Percentiles rank a stretch among this genome's conserved stretches.
These are phyloP conservation scores for Paramormyrops hopkinsi DNA, from an alignment of 2,797 vertebrate genomes.

Conservation along the genomic window DNA sequence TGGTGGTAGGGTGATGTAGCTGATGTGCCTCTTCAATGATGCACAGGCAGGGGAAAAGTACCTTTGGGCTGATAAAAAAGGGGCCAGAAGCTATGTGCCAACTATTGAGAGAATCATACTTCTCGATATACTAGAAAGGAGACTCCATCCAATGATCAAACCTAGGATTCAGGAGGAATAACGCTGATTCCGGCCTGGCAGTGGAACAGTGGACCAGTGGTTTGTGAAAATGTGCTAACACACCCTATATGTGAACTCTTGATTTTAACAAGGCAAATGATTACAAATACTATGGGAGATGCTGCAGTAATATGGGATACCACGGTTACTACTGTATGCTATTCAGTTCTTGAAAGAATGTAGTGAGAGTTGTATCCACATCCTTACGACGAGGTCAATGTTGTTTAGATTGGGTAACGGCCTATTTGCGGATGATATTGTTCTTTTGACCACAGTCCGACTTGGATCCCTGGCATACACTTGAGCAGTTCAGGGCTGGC, in stretches of 20 bases:
- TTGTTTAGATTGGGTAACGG: background rate
- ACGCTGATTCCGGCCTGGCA: background rate
- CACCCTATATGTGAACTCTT: background rate
- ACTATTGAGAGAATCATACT: background rate
- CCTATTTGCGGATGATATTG: background rate
- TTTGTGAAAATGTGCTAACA: background rate
- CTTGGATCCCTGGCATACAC: background rate
- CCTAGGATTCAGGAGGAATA: background rate
- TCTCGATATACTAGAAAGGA: background rate
- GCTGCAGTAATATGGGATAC: background rate
- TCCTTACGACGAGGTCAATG: background rate
- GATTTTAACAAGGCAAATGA: background rate
- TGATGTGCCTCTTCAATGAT: background rate
- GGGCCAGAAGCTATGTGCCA: background rate
- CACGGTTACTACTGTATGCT: background rate
- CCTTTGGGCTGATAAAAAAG: background rate
- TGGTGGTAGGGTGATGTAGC: background rate
- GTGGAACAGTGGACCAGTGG: background rate
- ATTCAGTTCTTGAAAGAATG: background rate
- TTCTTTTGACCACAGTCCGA: background rate
- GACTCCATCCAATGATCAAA: background rate
- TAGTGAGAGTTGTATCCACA: background rate
- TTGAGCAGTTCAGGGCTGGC: background rate
- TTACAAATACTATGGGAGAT: background rate
- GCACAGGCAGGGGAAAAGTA: background rate